These are phyloP conservation scores for Salarias fasciatus DNA, from an alignment of 2,797 vertebrate genomes.

Conservation along the genomic window DNA sequence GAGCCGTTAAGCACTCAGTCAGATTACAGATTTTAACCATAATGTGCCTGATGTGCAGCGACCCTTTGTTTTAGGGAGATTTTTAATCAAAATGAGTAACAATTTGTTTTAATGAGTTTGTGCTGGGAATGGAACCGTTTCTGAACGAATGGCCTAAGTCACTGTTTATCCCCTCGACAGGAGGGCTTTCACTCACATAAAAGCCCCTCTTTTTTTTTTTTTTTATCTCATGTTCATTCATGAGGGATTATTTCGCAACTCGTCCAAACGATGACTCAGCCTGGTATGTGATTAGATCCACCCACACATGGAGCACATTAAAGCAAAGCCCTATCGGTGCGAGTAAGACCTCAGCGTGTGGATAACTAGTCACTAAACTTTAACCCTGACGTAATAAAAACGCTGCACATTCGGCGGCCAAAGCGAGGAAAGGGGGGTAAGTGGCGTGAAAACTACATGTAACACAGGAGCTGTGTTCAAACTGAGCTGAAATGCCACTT, in stretches of 20 bases:
- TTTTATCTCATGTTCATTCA: conserved; percentile 70
- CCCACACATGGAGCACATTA: conserved; percentile 26
- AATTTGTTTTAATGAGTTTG: conserved; percentile 37
- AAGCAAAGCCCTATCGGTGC: conserved; percentile 17
- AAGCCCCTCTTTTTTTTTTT: conserved; percentile 60
- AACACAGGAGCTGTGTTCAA: conserved; percentile 26
- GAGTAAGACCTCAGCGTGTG: background rate
- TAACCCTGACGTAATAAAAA: no score
- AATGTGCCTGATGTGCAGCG: background rate
- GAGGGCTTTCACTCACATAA: conserved; percentile 48
- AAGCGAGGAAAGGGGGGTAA: conserved; percentile 5
- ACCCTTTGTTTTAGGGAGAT: background rate
- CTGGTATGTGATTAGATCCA: conserved; percentile 63
- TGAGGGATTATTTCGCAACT: conserved; percentile 72
- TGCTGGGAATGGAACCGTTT: conserved; percentile 19
- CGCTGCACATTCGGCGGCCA: no score
- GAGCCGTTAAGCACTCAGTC: background rate
- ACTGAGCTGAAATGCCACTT: conserved; percentile 41
- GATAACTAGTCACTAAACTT: background rate
- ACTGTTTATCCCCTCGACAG: conserved; percentile 44
- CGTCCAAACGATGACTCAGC: conserved; percentile 73
- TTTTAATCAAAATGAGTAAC: conserved; percentile 21
- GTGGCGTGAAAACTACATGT: background rate
- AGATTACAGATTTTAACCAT: conserved; percentile 1
- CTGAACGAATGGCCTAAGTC: conserved; percentile 42